A percentile compares a stretch with the other conserved stretches of the same genome.
phyloP scores from a whole-genome alignment of 2,888 invertebrate species.

The Conistra vaccinii region DNA sequence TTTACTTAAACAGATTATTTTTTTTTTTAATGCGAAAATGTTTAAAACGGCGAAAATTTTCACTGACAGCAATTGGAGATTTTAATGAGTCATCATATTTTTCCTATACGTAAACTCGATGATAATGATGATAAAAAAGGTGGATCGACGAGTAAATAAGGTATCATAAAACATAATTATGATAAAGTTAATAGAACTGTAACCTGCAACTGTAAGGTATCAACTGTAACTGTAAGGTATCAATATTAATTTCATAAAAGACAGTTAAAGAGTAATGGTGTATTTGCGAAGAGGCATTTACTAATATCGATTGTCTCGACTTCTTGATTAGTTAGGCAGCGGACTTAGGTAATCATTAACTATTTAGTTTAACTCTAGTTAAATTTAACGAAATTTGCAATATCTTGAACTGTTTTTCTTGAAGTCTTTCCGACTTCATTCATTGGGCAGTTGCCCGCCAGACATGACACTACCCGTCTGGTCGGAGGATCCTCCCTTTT shows the following conservation, averaged over 20 bases:
- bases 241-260: conserved; percentile 60
- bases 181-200: conserved; percentile 36
- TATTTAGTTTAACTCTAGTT: conserved; percentile 60
- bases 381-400: conserved; percentile 52
- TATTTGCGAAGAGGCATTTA: conserved; percentile 68
- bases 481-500: too few species aligned
- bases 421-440: too few species aligned
- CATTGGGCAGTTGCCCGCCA: too few species aligned
- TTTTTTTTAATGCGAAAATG: conserved; percentile 16
- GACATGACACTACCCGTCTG: too few species aligned
- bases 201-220: conserved; percentile 12
- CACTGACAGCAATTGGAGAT: not conserved
- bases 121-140: not conserved
- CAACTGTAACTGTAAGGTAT: conserved; percentile 16
- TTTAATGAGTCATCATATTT: not conserved
- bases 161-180: not conserved
- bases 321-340: conserved; percentile 50
- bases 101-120: not conserved
- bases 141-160: not conserved
- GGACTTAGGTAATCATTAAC: conserved; percentile 55
- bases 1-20: too few species aligned
- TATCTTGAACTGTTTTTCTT: conserved; percentile 46
- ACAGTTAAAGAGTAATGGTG: conserved; percentile 58
- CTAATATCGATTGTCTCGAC: conserved; percentile 63
- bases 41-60: not conserved